A percentile compares a stretch with the other conserved stretches of the same genome.
These are phyloP conservation scores for Planococcus citri DNA, from an alignment of 1,140 invertebrate genomes.

Conservation along the genomic window DNA sequence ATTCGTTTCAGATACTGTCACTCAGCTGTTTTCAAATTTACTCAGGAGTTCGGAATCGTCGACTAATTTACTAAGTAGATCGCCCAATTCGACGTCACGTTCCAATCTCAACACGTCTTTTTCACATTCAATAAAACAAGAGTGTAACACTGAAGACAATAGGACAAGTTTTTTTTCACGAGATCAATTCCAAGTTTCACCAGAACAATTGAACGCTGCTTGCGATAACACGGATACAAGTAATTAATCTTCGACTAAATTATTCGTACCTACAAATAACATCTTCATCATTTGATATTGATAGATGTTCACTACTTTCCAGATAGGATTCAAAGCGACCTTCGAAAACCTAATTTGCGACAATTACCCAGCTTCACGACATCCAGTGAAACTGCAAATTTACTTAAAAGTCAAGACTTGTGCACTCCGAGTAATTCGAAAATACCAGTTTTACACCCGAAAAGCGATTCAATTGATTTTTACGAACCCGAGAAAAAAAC, in stretches of 20 bases:
- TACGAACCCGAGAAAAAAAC: neutral
- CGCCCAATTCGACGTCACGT: neutral
- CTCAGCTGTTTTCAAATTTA: constrained; percentile 7
- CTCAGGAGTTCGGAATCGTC: neutral
- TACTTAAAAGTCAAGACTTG: neutral
- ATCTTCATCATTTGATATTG: no score
- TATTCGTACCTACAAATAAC: no score
- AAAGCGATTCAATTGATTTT: neutral
- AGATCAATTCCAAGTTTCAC: neutral
- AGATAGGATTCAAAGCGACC: neutral
- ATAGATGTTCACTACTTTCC: no score
- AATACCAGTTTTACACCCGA: neutral
- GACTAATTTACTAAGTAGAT: neutral
- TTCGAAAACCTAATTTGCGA: neutral
- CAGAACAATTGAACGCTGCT: neutral
- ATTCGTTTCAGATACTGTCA: constrained; percentile 4
- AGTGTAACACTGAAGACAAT: neutral
- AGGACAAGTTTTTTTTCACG: no score
- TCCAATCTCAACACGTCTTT: neutral
- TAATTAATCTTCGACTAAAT: neutral
- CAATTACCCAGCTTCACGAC: neutral
- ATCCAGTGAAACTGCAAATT: neutral
- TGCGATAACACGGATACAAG: neutral
- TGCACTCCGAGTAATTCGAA: neutral
- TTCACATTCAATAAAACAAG: neutral